Evolutionary conservation across 2,113 vertebrate genomes (phyloP), one percentile per base, ranked within the genome.

Genomic region (Misgurnus mizolepis): DNA sequence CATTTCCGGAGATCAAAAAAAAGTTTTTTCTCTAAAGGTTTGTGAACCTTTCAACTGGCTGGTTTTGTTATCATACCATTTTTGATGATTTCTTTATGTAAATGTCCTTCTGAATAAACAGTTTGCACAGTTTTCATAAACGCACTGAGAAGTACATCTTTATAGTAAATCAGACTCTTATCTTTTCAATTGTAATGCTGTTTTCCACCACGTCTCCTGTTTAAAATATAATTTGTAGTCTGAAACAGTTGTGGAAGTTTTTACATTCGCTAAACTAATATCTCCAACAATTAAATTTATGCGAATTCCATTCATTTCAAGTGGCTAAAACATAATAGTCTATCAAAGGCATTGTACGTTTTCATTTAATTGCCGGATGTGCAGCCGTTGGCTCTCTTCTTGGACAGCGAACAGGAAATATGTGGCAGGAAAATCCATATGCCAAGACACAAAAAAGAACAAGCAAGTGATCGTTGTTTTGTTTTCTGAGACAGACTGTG

Each of bases 361-460:
- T 61, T 43, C 17, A 18, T 78, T 56, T 43, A 55, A 55, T 45
- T 43, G 34, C 65, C 53, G n/a, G 47, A 65, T 68, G 64, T 85
- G 72, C 64, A 67, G 55, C 12, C 40, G 27, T 71, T 82, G 76
- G 73, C 76, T 79, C 58, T 71, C 80, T 17, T 60, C 62, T 64
- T 50, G 55, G 66, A 61, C 69, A 27, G n/a, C 11, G 64, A 50
- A 15, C 58, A 34, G 41, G 12, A 53, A 68, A 39, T 10, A 56
- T 34, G 41, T 70, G 60, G 56, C 65, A 78, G 40, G 47, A 56
- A 74, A 80, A 80, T 84, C 84, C 81, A 85, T 82, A 84, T 64
- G n/a, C 74, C 73, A 76, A 67, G 82, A 79, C 58, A 67, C 41
- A 67, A 78, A 81, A 11, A 61, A 55, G 14, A 69, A 69, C 60